Base-by-base conservation (phyloP, 2,113 vertebrate species). In the Oncorhynchus keta region DNA sequence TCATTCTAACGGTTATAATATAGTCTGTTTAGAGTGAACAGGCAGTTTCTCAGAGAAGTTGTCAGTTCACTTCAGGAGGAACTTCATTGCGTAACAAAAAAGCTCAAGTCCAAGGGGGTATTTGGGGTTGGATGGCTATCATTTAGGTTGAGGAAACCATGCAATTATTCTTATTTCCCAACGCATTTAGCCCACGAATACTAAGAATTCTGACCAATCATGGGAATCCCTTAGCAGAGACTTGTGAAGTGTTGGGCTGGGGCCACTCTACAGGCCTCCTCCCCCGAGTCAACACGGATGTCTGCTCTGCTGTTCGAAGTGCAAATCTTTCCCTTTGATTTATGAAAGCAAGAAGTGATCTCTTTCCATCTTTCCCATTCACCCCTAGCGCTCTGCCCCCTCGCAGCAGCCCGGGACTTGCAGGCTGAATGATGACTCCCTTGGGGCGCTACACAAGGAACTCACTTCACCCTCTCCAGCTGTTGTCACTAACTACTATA, bases 361-460 rank as follows among this genome's bases (percentile, higher is more conserved):
- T 30, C 49, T 74, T 48, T 73, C 74, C 76, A 35, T 32, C 70
- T 39, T 76, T 62, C 59, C 30, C 49, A 35, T 76, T 75, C 69
- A 77, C 61, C 59, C 82, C 72, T 79, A 49, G 79, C 20, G 59
- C 45, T 71, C 68, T 68, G 59, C 45, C 64, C 80, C 76, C 68
- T 68, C 35, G 72, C 77, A 78, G 83, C 81, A 79, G 76, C 71
- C 76, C 64, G 70, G 74, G 86, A 84, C 79, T 85, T 66, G 89
- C 67, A 79, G 78, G 84, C 81, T 79, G 91, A 93, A 83, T 89
- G 88, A 93, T 83, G 79, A 81, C 79, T 85, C 86, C 91, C 89
- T 67, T 5, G 77, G 88, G 90, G 85, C 80, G 71, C 69, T 39
- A 67, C 76, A 73, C 14, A 81, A 76, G 72, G 73, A 86, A 68